Evolutionary conservation across 2,888 invertebrate genomes (phyloP).

Genomic region (Bellardia pandia): DNA sequence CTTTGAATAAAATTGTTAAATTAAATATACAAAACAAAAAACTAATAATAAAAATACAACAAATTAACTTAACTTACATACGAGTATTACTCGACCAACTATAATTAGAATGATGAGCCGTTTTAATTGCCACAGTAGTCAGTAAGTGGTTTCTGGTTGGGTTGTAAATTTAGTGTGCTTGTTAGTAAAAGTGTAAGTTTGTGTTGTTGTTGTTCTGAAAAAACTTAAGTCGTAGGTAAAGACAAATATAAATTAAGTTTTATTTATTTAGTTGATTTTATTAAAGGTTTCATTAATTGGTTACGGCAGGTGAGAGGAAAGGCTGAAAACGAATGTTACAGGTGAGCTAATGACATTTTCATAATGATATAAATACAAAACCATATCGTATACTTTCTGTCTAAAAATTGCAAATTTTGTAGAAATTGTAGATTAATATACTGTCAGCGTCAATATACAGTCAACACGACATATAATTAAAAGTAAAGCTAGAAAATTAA

Average conservation of each 20-base stretch:
- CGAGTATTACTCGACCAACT: constrained; percentile 64
- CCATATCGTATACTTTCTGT: no score
- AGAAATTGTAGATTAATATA: no score
- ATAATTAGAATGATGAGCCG: constrained; percentile 74
- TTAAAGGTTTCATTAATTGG: constrained; percentile 9
- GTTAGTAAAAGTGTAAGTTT: background rate
- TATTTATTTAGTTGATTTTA: constrained; percentile 34
- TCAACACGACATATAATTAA: no score
- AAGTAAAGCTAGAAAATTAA: no score
- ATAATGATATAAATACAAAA: no score
- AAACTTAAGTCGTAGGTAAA: constrained; percentile 27
- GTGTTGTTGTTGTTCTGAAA: background rate
- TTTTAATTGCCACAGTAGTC: constrained; percentile 57
- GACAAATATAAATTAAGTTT: constrained; percentile 24
- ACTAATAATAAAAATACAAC: constrained; percentile 5
- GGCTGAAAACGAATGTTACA: background rate
- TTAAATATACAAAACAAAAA: constrained; percentile 20
- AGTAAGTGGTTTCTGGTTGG: background rate
- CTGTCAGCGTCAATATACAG: no score
- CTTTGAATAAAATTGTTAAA: constrained; percentile 50
- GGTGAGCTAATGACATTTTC: background rate
- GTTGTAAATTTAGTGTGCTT: background rate
- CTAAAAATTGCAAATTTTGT: no score
- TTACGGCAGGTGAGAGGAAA: background rate
- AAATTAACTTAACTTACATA: constrained; percentile 42